A percentile compares a stretch with the other conserved stretches of the same genome.
Conservation (phyloP, 2,797 vertebrate genomes). For the Threskiornis aethiopicus region DNA sequence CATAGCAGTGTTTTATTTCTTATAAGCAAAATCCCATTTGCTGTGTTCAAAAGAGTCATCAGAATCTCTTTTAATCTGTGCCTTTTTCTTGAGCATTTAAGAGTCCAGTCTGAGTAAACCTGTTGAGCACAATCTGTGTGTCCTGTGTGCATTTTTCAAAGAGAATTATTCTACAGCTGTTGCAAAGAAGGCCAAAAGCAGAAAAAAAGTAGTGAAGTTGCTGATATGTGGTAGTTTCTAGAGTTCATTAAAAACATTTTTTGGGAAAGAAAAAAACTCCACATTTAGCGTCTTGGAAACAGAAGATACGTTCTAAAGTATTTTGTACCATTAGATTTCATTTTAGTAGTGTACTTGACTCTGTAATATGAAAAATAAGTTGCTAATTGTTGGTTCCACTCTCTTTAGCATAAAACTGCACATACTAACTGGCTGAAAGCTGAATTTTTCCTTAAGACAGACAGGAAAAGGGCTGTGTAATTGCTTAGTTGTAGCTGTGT, state of each 20-base stretch:
- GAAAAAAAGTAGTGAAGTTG: neutral
- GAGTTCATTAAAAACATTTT: neutral
- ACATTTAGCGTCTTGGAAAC: neutral
- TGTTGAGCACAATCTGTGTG: conserved; percentile 73
- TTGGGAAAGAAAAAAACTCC: neutral
- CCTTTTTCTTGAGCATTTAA: conserved; percentile 75
- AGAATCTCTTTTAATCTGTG: conserved; percentile 78
- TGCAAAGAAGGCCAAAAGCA: conserved; percentile 28
- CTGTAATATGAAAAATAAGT: conserved; percentile 56
- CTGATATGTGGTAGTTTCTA: neutral
- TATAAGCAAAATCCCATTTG: conserved; percentile 51
- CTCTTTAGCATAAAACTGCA: neutral
- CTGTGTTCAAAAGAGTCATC: conserved; percentile 71
- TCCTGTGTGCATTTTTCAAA: conserved; percentile 69
- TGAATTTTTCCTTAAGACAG: neutral
- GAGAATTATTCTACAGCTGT: neutral
- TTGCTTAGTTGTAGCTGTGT: neutral
- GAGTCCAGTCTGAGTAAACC: conserved; percentile 74
- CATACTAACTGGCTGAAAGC: neutral
- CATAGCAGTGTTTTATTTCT: conserved; percentile 63
- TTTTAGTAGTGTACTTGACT: conserved; percentile 46
- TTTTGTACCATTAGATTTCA: conserved; percentile 56
- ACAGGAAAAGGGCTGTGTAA: neutral
- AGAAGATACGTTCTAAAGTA: conserved; percentile 31
- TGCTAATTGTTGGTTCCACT: conserved; percentile 31